Conservation (phyloP, 2,797 vertebrate genomes). For the Linurgus olivaceus region DNA sequence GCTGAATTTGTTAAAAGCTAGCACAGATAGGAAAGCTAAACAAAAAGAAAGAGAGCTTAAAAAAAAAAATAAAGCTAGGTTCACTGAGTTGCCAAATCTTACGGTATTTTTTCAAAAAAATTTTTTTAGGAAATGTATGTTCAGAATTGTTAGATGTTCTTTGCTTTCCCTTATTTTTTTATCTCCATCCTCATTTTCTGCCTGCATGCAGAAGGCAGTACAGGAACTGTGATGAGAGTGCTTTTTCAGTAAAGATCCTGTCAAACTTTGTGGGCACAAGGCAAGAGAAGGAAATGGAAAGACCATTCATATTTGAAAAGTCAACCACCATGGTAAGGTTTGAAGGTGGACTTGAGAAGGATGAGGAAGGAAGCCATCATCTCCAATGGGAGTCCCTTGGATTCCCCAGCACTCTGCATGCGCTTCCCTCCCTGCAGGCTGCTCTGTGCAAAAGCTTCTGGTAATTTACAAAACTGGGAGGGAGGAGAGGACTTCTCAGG, state of each 20-base stretch:
- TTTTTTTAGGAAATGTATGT: neutral
- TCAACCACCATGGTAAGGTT: neutral
- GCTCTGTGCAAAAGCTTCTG: neutral
- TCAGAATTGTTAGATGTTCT: neutral
- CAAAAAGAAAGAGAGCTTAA: neutral
- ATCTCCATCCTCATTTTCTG: neutral
- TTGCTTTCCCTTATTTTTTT: neutral
- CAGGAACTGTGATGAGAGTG: neutral
- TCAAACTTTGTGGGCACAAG: rapidly evolving
- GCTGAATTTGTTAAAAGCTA: neutral
- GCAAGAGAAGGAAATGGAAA: neutral
- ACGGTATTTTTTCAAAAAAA: neutral
- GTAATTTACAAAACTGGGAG: neutral
- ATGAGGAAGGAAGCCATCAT: neutral
- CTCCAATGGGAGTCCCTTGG: neutral
- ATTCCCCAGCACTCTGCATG: neutral
- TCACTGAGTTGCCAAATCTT: neutral
- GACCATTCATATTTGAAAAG: neutral
- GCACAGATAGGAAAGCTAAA: neutral
- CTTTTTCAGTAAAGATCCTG: neutral
- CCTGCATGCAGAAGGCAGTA: neutral
- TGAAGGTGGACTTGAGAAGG: neutral
- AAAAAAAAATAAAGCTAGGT: rapidly evolving
- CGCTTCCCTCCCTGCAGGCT: neutral
- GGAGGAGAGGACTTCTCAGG: neutral